phyloP scores from a whole-genome alignment of 2,888 invertebrate species.

The Teleiodes luculella region DNA sequence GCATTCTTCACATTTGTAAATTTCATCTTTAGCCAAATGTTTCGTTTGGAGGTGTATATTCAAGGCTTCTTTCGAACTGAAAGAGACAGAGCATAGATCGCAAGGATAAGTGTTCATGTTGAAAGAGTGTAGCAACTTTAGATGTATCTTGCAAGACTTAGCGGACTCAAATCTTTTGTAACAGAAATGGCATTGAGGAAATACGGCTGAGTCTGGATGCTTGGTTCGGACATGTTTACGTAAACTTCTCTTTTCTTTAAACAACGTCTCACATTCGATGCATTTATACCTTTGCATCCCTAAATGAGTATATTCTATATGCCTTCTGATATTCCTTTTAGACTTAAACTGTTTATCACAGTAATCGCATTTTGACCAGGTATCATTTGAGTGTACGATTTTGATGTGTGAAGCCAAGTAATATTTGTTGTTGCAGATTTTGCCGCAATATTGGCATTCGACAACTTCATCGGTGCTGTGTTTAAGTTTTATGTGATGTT shows the following conservation, averaged over 20 bases:
- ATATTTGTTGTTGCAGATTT: conserved; percentile 60
- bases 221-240: conserved; percentile 60
- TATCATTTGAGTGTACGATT: conserved; percentile 51
- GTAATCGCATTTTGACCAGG: conserved; percentile 58
- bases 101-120: conserved; percentile 63
- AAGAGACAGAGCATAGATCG: conserved; percentile 56
- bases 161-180: conserved; percentile 63
- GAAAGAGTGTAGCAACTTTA: conserved; percentile 58
- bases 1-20: conserved; percentile 63
- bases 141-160: conserved; percentile 62
- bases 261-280: conserved; percentile 59
- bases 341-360: conserved; percentile 64
- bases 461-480: conserved; percentile 52
- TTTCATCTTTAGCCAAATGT: conserved; percentile 56
- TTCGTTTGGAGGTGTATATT: conserved; percentile 50
- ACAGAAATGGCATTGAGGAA: conserved; percentile 65
- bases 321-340: conserved; percentile 56
- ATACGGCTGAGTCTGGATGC: conserved; percentile 51
- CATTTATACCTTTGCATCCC: conserved; percentile 63
- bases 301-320: conserved; percentile 61
- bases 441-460: conserved; percentile 50
- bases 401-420: conserved; percentile 61
- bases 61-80: conserved; percentile 48
- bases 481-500: conserved; percentile 61
- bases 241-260: conserved; percentile 63